These are phyloP conservation scores for Bos indicus DNA, from an alignment of 2,113 vertebrate species.

Conservation along the genomic window DNA sequence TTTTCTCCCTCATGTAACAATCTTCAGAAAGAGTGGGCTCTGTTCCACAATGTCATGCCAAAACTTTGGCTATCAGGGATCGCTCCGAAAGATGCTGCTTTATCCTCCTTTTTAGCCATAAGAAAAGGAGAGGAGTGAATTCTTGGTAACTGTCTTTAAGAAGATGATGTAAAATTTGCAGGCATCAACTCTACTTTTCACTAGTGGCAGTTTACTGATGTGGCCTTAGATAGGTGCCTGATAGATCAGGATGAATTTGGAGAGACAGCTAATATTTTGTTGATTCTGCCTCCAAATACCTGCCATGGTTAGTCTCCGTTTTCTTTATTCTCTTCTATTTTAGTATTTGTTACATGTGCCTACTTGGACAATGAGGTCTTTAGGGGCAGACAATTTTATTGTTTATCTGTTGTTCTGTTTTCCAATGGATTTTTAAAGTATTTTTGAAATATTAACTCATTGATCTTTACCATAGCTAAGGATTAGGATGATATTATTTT, in stretches of 20 bases:
- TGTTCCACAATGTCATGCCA: not conserved
- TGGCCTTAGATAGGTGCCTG: not conserved
- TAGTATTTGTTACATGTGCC: not conserved
- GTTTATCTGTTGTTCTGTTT: not conserved
- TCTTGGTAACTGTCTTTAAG: not conserved
- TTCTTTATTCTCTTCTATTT: not conserved
- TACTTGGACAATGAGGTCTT: not conserved
- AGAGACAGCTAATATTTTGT: not conserved
- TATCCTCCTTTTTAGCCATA: not conserved
- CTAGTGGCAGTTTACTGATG: not conserved
- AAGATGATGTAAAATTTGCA: not conserved
- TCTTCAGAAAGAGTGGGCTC: not conserved
- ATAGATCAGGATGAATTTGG: not conserved
- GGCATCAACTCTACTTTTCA: not conserved
- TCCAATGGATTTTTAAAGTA: not conserved
- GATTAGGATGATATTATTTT: not conserved
- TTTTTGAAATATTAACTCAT: not conserved
- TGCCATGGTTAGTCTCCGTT: not conserved
- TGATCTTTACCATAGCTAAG: not conserved
- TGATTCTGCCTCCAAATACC: not conserved
- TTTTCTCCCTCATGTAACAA: not conserved
- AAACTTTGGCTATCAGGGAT: not conserved
- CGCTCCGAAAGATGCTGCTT: not conserved
- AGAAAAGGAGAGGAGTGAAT: not conserved
- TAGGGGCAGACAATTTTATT: not conserved